These are phyloP conservation scores for Semotilus atromaculatus DNA, from an alignment of 2,797 vertebrate species.

Conservation along the genomic window DNA sequence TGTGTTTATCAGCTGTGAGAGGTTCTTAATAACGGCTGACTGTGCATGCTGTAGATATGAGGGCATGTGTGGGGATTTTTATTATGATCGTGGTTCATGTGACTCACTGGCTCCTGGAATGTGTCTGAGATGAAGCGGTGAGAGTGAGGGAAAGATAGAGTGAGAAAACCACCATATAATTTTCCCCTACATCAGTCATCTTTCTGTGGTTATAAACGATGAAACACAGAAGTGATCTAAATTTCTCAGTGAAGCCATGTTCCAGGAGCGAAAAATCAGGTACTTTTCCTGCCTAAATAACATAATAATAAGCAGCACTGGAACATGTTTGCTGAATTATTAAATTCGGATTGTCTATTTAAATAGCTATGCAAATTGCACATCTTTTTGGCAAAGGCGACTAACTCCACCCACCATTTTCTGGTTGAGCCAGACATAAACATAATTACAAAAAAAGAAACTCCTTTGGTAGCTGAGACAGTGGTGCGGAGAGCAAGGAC, in stretches of 20 bases:
- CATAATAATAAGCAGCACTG: neutral
- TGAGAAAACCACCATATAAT: conserved; percentile 10
- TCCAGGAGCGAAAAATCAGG: neutral
- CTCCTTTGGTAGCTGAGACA: neutral
- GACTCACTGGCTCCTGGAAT: conserved; percentile 36
- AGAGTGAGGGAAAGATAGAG: neutral
- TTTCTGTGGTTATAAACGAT: conserved; percentile 15
- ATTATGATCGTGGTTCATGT: conserved; percentile 32
- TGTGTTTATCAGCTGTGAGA: conserved; percentile 21
- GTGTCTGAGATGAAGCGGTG: conserved; percentile 20
- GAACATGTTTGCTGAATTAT: neutral
- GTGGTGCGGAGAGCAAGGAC: neutral
- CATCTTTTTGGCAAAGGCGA: neutral
- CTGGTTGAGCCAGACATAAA: neutral
- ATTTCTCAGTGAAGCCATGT: conserved; percentile 8
- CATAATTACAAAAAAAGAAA: neutral
- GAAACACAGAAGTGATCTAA: conserved; percentile 19
- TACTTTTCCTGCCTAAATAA: neutral
- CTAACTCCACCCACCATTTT: neutral
- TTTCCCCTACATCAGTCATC: conserved; percentile 23
- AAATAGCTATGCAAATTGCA: neutral
- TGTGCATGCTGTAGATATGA: conserved; percentile 14
- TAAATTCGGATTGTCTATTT: neutral
- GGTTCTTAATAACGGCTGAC: conserved; percentile 35
- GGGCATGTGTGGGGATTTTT: conserved; percentile 33